phyloP scores from a whole-genome alignment of 1,140 invertebrate genomes.

The Parasteatoda tepidariorum region DNA sequence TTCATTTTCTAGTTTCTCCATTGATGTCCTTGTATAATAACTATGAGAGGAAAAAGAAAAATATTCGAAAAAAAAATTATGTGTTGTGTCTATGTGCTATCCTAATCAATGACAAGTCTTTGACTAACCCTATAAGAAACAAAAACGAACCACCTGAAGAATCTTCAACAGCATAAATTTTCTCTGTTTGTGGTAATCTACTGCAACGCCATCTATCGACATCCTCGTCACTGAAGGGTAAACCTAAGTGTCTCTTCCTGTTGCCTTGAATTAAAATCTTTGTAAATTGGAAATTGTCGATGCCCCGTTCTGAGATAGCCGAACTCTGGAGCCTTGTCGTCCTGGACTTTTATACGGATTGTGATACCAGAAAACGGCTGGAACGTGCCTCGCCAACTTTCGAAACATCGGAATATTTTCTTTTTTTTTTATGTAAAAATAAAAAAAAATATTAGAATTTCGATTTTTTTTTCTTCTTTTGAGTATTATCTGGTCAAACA shows the following conservation, averaged over 20 bases:
- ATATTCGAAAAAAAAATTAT: background rate
- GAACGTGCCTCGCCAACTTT: slow-evolving; percentile 46
- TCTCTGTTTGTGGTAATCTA: no score
- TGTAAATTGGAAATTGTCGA: slow-evolving; percentile 41
- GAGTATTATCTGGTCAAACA: slow-evolving; percentile 60
- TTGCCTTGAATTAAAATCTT: slow-evolving; percentile 24
- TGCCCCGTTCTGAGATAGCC: slow-evolving; percentile 18
- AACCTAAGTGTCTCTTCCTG: no score
- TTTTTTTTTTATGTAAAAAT: slow-evolving; percentile 24
- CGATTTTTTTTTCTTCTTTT: slow-evolving; percentile 40
- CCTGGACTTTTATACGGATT: slow-evolving; percentile 56
- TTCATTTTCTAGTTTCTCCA: slow-evolving; percentile 55
- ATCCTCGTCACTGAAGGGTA: background rate
- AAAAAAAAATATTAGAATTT: slow-evolving; percentile 4
- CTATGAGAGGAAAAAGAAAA: slow-evolving; percentile 35
- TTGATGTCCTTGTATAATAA: slow-evolving; percentile 47
- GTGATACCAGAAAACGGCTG: slow-evolving; percentile 56
- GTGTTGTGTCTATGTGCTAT: no score
- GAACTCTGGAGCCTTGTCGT: slow-evolving; percentile 55
- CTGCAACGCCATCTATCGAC: background rate
- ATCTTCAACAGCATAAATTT: no score
- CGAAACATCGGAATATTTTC: slow-evolving; percentile 22
- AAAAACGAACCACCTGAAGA: background rate
- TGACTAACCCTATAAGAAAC: no score
- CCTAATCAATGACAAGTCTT: no score